Base-by-base conservation (phyloP, 2,797 vertebrate genomes). In the Ambastaia sidthimunki region DNA sequence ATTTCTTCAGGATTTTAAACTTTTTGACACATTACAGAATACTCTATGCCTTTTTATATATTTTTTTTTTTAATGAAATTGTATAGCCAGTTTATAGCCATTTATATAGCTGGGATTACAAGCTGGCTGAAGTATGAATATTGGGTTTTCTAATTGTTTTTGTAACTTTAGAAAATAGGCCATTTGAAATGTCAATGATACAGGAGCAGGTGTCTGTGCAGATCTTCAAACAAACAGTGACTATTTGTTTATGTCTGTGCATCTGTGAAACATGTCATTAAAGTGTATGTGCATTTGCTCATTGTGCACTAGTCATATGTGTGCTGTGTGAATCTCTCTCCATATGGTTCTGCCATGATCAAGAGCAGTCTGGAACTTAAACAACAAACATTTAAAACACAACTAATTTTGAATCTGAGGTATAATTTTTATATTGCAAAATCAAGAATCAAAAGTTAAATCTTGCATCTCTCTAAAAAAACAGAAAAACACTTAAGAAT, bases 1-100 rank as follows among this genome's bases (percentile, higher is more conserved):
- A 18, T 60, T 48, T 70, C 28, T 74, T 12, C 21, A 68, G 55
- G 44, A 80, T 31, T 21, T 74, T 72, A 16, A 60, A 71, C 48
- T 31, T 15, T 74, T 66, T 57, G 41, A 44, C 28, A 21, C 4
- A 3, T 3, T 21, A 31, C 50, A 52, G 12, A 73, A 13, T 21
- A 15, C 10, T 69, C 47, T 25, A 71, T 34, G 55, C 28, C 16
- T 75, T 54, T 12, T 15, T 1, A 76, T 15, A 57, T 25, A n/a
- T 1, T 21, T 55, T n/a, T 18, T n/a, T 10, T 16, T 48, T 67
- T 71, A 37, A 66, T 52, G 6, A 16, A 19, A 34, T 18, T 78
- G 19, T 34, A 55, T 54, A 76, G 19, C 12, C n/a, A 52, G 25
- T 50, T 18, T n/a, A n/a, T n/a, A n/a, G 3, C 16, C 6, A 3